phyloP scores from a whole-genome alignment of 2,113 vertebrate species.

The Macrotus californicus region DNA sequence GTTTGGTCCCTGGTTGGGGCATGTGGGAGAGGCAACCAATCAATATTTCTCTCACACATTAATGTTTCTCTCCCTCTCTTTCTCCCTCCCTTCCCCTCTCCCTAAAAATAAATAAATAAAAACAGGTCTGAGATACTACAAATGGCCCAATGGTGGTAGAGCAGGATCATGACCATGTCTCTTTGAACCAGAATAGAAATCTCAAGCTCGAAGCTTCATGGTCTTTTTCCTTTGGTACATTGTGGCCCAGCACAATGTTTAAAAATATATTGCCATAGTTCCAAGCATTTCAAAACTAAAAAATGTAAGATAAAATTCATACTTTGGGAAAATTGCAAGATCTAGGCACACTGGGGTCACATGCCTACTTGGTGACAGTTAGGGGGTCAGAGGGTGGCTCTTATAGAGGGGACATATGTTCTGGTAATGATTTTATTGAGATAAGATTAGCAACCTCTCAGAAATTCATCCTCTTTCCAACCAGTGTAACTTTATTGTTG shows the following conservation, averaged over 20 bases:
- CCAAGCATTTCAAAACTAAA: background rate
- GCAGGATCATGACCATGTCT: background rate
- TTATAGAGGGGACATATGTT: background rate
- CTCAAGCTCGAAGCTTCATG: background rate
- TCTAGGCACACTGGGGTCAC: background rate
- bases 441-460: background rate
- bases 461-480: background rate
- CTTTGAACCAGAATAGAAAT: background rate
- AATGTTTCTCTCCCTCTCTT: too few species aligned
- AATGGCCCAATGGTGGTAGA: background rate
- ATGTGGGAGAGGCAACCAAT: too few species aligned
- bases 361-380: background rate
- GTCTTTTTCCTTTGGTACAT: background rate
- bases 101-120: too few species aligned
- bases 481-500: background rate
- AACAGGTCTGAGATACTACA: too few species aligned
- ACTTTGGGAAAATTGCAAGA: background rate
- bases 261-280: background rate
- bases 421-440: background rate
- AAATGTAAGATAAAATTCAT: background rate
- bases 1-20: too few species aligned
- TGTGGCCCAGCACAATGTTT: background rate
- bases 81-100: too few species aligned
- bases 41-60: too few species aligned
- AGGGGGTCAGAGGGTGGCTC: background rate